phyloP scores from a whole-genome alignment of 2,797 vertebrate species.

The Tragelaphus eurycerus region DNA sequence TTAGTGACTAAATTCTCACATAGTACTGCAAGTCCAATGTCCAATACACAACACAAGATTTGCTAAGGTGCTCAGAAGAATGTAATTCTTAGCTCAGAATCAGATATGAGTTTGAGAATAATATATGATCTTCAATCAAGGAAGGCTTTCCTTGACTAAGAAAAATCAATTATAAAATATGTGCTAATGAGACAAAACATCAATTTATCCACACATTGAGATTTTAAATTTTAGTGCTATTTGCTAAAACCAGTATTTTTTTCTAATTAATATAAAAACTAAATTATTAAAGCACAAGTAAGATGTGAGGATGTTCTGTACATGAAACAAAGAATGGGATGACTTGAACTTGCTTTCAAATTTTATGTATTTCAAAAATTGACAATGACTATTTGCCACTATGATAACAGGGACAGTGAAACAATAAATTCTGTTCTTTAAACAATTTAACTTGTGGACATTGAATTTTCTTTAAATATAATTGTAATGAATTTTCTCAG shows the following conservation, averaged over 20 bases:
- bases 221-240: neutral
- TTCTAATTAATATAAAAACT: neutral
- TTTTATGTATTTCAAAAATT: neutral
- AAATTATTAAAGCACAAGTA: neutral
- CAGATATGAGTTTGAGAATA: neutral
- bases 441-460: constrained; percentile 44
- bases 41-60: neutral
- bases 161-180: neutral
- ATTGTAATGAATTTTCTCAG: constrained; percentile 47
- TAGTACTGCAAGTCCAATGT: neutral
- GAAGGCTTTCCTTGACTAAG: neutral
- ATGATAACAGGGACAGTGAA: neutral
- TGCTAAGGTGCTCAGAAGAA: neutral
- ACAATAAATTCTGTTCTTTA: neutral
- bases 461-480: constrained; percentile 53
- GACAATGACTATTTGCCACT: neutral
- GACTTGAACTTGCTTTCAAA: constrained; percentile 1
- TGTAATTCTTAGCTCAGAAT: neutral
- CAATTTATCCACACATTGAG: neutral
- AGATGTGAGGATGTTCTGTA: neutral
- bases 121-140: neutral
- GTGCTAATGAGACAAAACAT: neutral
- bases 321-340: neutral
- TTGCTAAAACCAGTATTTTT: neutral
- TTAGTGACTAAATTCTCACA: neutral